Evolutionary conservation across 1,140 invertebrate species (phyloP), one percentile per base, ranked within the genome.

Genomic region (Drosophila ogumai): DNA sequence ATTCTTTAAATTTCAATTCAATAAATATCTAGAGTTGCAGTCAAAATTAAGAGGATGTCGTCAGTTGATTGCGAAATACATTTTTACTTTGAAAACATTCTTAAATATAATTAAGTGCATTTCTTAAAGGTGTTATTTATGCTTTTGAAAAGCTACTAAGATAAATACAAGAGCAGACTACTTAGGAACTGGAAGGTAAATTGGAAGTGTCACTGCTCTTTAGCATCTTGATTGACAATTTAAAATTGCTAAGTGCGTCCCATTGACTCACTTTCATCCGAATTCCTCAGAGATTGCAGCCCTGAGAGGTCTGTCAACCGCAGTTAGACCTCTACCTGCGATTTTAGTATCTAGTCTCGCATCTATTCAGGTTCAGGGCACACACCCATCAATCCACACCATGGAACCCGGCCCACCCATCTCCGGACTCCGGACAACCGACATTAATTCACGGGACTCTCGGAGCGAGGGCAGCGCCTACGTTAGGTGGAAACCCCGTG

Each of bases 401-500:
- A 19, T 32, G 28, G 36, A 36, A 63, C 34, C 17, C 3, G 15
- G 19, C 32, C 15, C 25, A 38, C 34, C 50, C 25, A 19, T 40
- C 60, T 38, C 52, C 8, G 32, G 25, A 55, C 36, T 47, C 54
- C 44, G 47, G 52, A 19, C 40, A 58, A 44, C 31, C 31, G 34
- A 64, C 40, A 41, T 41, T 59, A 61, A 38, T 44, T 34, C 49
- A 41, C 44, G 28, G 47, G 65, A 44, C 69, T 56, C 52, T 59
- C 56, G 67, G 64, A 10, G 60, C 36, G 54, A 58, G 41, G 61
- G 55, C 52, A 56, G 76, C 56, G 80, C 71, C 81, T 67, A 82
- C 71, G 63, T 67, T 78, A 71, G 78, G 57, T 82, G 60, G 58
- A 67, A 80, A 25, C 67, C 82, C 84, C 75, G 71, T 69, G 82